Evolutionary conservation across 2,888 invertebrate genomes (phyloP), one percentile per base, ranked within the genome.

Genomic region (Lepetodrilus schrolli): DNA sequence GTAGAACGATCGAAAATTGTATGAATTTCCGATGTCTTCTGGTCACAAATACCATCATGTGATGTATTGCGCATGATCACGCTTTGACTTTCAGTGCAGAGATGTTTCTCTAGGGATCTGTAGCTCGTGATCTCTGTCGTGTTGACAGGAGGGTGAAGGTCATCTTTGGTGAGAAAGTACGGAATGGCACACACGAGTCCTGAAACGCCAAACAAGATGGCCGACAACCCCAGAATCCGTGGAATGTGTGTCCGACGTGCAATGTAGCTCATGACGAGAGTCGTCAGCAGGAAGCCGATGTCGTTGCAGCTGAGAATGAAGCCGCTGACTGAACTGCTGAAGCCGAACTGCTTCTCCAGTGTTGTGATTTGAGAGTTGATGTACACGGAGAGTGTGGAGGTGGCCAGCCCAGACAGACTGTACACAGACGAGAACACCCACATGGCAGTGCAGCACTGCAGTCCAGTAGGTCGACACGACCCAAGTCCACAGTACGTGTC

Each of bases 281-380:
- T 81, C 49, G 78, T 79, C 5, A 72, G 20, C 69, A 87, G 74
- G 75, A 81, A 87, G 37, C 87, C 86, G n/a, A 87, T 80, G 74
- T 88, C 86, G 73, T 88, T 87, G 74, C 84, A 84, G 66, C 83
- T 84, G 77, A 87, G 80, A 7, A 88, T 74, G 21, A 87, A 74
- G 0, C 88, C 88, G 1, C 83, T 82, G 65, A 84, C 79, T 10
- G 85, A 80, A 74, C 85, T 86, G 76, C 83, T 85, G 47, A 88
- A 80, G 7, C 86, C 86, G 74, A 84, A 87, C 76, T 84, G 82
- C 47, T 79, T 82, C 75, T 88, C 88, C 20, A 88, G 78, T 51
- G 86, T 85, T 1, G 86, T 84, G 21, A 84, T 83, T 81, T 85
- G 84, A 7, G 84, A 83, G 36, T 78, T 81, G 48, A 84, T 75